phyloP scores from a whole-genome alignment of 2,113 vertebrate genomes.

The Sphyrna mokarran region DNA sequence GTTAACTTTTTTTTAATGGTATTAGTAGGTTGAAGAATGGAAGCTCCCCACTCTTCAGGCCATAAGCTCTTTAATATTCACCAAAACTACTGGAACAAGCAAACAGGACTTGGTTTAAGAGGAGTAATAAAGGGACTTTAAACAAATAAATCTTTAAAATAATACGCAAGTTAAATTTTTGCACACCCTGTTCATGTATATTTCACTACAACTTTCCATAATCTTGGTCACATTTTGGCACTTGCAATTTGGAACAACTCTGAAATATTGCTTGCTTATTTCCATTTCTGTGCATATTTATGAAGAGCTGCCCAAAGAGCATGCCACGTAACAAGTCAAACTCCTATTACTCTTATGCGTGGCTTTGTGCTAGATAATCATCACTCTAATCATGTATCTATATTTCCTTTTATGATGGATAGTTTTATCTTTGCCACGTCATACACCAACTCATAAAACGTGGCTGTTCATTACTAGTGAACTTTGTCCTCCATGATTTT shows the following conservation, averaged over 20 bases:
- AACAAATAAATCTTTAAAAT: not conserved
- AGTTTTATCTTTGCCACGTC: not conserved
- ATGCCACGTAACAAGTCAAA: not conserved
- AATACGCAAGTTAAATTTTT: not conserved
- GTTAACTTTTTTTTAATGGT: not conserved
- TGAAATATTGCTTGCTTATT: too few species aligned
- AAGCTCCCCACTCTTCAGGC: not conserved
- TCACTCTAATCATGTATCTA: not conserved
- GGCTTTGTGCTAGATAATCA: not conserved
- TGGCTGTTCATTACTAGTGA: not conserved
- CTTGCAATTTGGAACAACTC: not conserved
- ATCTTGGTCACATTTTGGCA: not conserved
- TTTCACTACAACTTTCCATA: not conserved
- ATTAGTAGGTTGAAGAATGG: not conserved
- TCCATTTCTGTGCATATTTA: not conserved
- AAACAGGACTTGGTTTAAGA: not conserved
- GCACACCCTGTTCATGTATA: not conserved
- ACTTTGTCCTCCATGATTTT: not conserved
- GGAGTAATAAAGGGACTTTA: not conserved
- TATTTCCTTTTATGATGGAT: not conserved
- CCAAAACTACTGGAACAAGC: not conserved
- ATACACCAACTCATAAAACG: not conserved
- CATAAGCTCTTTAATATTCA: not conserved
- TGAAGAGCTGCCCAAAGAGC: not conserved
- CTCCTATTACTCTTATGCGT: not conserved